These are phyloP conservation scores for Drosophila kambysellisi DNA, from an alignment of 2,888 invertebrate genomes.

Conservation along the genomic window DNA sequence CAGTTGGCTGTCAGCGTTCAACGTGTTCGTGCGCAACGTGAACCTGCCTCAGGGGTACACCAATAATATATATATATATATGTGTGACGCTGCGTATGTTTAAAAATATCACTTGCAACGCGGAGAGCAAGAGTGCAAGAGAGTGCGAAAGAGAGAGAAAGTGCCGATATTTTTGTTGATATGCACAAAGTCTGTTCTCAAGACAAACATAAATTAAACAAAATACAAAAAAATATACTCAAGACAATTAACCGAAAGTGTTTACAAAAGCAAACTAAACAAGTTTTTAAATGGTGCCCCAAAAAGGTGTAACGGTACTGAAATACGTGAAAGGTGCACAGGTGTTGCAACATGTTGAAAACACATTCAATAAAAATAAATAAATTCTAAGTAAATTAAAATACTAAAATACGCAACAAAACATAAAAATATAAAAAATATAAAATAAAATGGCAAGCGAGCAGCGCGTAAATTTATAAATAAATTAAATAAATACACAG, in stretches of 20 bases:
- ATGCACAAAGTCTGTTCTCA: slow-evolving; percentile 6
- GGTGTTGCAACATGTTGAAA: slow-evolving; percentile 10
- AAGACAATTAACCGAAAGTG: slow-evolving; percentile 22
- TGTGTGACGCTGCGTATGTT: slow-evolving; percentile 32
- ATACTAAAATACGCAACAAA: slow-evolving; percentile 22
- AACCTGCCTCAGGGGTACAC: slow-evolving; percentile 28
- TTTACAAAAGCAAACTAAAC: slow-evolving; percentile 25
- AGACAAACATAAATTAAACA: slow-evolving; percentile 16
- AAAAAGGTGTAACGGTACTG: background rate
- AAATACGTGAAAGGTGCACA: slow-evolving; percentile 7
- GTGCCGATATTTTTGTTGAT: slow-evolving; percentile 46
- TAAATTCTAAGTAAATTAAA: slow-evolving; percentile 21
- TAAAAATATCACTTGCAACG: slow-evolving; percentile 54
- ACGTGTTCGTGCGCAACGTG: slow-evolving; percentile 65
- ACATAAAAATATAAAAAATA: slow-evolving; percentile 13
- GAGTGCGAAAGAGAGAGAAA: slow-evolving; percentile 7
- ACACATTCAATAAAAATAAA: slow-evolving; percentile 7
- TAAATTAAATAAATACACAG: slow-evolving; percentile 70
- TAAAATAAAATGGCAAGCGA: slow-evolving; percentile 6
- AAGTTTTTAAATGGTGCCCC: background rate
- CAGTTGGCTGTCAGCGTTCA: slow-evolving; percentile 76
- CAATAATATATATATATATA: background rate
- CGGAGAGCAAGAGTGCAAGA: slow-evolving; percentile 30
- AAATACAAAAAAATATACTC: slow-evolving; percentile 8
- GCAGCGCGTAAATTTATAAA: slow-evolving; percentile 67